Evolutionary conservation across 2,888 invertebrate genomes (phyloP), one percentile per base, ranked within the genome.

Genomic region (Zygothrica quintamaculata): DNA sequence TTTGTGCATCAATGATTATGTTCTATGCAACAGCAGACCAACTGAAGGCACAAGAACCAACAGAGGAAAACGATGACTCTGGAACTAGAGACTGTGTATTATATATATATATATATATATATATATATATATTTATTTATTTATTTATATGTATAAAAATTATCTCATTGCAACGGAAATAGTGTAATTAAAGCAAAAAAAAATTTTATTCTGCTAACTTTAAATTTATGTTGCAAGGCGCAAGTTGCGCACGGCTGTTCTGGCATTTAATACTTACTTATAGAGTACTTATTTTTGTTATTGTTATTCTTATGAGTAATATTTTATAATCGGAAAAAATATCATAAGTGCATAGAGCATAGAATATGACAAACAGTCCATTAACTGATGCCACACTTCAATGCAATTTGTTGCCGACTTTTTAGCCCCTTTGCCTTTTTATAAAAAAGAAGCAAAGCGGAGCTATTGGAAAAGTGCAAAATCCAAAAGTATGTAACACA

Each of bases 131-230:
- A n/a, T n/a, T n/a, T n/a, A n/a, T n/a, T n/a, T n/a, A n/a, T n/a
- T n/a, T n/a, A n/a, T n/a, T n/a, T n/a, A n/a, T n/a, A 65, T 31
- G 31, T 13, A 8, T 31, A 55, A 61, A 70, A 71, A 80, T 88
- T 88, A 88, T 88, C 88, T 89, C 84, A 87, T 82, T 80, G 78
- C 76, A 80, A 69, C 87, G 88, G 89, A 88, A 89, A 85, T 85
- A 61, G 79, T 78, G 86, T 87, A 89, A 88, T 85, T 89, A 84
- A 89, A 85, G 76, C 84, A 77, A 70, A 77, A 71, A n/a, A n/a
- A n/a, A n/a, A n/a, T n/a, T n/a, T n/a, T n/a, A n/a, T n/a, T n/a
- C n/a, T n/a, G n/a, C n/a, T n/a, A n/a, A n/a, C n/a, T n/a, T n/a
- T n/a, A n/a, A n/a, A 77, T 80, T 84, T 79, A 62, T 78, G 77